Percentiles rank a stretch among this genome's conserved stretches.
phyloP scores from a whole-genome alignment of 2,797 vertebrate species.

The Lepilemur ruficaudatus region DNA sequence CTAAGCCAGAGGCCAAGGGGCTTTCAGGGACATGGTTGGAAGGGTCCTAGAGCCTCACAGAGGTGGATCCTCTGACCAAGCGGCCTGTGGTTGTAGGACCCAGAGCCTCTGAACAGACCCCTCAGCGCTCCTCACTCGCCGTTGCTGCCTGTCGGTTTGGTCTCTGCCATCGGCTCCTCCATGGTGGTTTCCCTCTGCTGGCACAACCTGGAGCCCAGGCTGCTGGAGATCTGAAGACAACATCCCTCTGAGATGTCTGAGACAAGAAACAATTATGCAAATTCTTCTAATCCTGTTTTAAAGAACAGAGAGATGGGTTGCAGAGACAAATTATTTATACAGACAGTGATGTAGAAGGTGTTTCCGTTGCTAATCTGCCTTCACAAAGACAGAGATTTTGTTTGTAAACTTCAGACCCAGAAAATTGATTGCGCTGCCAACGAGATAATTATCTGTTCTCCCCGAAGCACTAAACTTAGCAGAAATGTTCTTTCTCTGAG shows the following conservation, averaged over 20 bases:
- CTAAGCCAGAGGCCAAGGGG: background rate
- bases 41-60: background rate
- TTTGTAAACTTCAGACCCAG: background rate
- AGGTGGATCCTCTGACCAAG: too few relatives aligned
- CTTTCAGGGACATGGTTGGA: background rate
- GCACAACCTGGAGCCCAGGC: background rate
- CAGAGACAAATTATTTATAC: background rate
- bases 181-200: background rate
- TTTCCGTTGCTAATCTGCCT: background rate
- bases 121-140: background rate
- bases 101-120: background rate
- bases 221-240: background rate
- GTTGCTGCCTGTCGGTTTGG: background rate
- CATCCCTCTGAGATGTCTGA: background rate
- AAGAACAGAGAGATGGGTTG: background rate
- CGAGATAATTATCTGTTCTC: background rate
- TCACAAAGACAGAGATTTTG: background rate
- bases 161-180: background rate
- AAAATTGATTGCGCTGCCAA: background rate
- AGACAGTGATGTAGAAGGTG: background rate
- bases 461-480: background rate
- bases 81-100: too few relatives aligned
- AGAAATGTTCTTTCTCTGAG: background rate
- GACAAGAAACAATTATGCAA: background rate
- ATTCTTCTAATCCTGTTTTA: background rate